Conservation (phyloP, 1,140 invertebrate genomes). For the Proctacanthus coquilletti region DNA sequence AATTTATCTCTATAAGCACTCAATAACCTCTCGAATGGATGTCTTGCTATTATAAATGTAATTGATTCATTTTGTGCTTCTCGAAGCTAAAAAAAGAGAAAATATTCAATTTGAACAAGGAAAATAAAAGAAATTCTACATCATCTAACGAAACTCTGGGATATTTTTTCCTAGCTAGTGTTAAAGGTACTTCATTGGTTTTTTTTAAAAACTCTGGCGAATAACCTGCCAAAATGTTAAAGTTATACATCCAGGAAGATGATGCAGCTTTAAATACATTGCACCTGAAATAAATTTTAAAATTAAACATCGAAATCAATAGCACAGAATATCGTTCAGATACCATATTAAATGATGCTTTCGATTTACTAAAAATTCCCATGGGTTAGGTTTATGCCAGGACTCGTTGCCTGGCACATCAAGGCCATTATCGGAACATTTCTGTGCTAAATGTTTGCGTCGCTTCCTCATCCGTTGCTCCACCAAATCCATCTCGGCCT, state of each 20-base stretch:
- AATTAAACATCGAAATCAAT: neutral
- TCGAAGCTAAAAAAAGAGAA: slow-evolving; percentile 13
- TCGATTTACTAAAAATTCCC: slow-evolving; percentile 68
- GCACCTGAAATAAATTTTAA: slow-evolving; percentile 36
- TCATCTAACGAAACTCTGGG: slow-evolving; percentile 53
- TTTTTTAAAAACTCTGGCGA: slow-evolving; percentile 56
- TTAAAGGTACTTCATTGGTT: slow-evolving; percentile 58
- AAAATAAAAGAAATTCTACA: slow-evolving; percentile 38
- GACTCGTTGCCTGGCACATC: slow-evolving; percentile 43
- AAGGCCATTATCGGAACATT: slow-evolving; percentile 34
- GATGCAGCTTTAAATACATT: slow-evolving; percentile 77
- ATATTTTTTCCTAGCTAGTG: slow-evolving; percentile 60
- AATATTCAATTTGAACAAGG: slow-evolving; percentile 11
- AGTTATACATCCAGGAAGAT: slow-evolving; percentile 81
- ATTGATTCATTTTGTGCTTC: slow-evolving; percentile 41
- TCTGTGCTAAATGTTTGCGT: slow-evolving; percentile 33
- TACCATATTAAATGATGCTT: slow-evolving; percentile 63
- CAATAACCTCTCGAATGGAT: slow-evolving; percentile 76
- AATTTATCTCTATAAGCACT: slow-evolving; percentile 84
- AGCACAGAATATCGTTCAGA: slow-evolving; percentile 27
- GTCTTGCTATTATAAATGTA: slow-evolving; percentile 73
- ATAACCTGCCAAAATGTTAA: slow-evolving; percentile 68
- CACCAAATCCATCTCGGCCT: slow-evolving; percentile 29
- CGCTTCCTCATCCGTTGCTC: slow-evolving; percentile 33
- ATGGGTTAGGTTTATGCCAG: slow-evolving; percentile 54